Conservation (phyloP, 2,888 invertebrate genomes). For the Synergus itoensis region DNA sequence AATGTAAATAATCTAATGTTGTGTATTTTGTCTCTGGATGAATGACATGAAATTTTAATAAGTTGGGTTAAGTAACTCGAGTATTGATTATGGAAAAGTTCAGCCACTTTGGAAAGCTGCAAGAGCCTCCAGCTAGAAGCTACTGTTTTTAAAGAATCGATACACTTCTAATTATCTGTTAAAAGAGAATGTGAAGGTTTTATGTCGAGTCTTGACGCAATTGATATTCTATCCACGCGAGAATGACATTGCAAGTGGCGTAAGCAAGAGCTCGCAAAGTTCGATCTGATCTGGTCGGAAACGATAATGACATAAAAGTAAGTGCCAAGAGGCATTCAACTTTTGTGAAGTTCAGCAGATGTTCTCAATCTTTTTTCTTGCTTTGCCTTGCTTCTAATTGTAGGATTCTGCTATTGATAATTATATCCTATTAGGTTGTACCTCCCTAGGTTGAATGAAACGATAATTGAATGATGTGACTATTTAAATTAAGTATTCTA, state of each 20-base stretch:
- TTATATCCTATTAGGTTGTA: background rate
- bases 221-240: slow-evolving; percentile 69
- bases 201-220: slow-evolving; percentile 64
- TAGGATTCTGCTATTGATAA: no score
- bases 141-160: slow-evolving; percentile 47
- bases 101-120: no score
- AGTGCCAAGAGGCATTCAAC: no score
- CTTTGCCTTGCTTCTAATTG: no score
- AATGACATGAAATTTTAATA: background rate
- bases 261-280: no score
- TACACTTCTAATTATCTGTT: slow-evolving; percentile 49
- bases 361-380: background rate
- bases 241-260: slow-evolving; percentile 57
- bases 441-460: background rate
- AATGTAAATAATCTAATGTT: no score
- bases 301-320: background rate
- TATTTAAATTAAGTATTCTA: no score
- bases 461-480: background rate
- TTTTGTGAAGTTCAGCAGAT: background rate
- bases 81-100: background rate
- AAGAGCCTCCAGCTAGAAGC: no score
- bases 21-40: slow-evolving; percentile 46
- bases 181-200: slow-evolving; percentile 58
- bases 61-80: background rate
- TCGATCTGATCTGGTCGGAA: background rate